Conservation (phyloP, 2,797 vertebrate species). For the Cyprinella venusta region DNA sequence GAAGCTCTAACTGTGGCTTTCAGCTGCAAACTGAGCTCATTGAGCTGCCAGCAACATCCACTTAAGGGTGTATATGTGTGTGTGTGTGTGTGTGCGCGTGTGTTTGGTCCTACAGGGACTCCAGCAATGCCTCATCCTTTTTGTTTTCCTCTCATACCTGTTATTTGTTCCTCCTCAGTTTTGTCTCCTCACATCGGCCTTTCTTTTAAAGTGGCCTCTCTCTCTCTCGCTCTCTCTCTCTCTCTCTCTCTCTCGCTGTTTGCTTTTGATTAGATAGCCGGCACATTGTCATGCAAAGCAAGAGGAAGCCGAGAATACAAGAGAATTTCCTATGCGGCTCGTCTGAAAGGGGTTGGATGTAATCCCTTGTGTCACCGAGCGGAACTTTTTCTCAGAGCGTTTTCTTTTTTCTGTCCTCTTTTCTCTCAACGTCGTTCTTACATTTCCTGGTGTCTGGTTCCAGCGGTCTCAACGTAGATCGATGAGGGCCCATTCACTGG, state of each 20-base stretch:
- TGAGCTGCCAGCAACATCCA: constrained; percentile 19
- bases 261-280: constrained; percentile 61
- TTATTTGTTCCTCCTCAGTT: constrained; percentile 24
- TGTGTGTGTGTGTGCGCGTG: background rate
- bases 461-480: constrained; percentile 53
- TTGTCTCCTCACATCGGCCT: constrained; percentile 7
- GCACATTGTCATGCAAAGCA: constrained; percentile 63
- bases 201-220: constrained; percentile 30
- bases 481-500: constrained; percentile 53
- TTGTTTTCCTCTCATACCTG: constrained; percentile 25
- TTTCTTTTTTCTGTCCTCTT: constrained; percentile 41
- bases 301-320: constrained; percentile 54
- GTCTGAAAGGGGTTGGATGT: constrained; percentile 59
- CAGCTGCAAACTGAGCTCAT: constrained; percentile 29
- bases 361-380: constrained; percentile 58
- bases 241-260: constrained; percentile 55
- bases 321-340: constrained; percentile 52
- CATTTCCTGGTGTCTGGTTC: constrained; percentile 60
- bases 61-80: background rate
- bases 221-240: constrained; percentile 44
- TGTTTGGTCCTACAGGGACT: background rate
- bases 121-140: background rate
- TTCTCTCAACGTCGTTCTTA: constrained; percentile 40
- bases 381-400: constrained; percentile 38
- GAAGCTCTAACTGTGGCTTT: constrained; percentile 32